Evolutionary conservation across 2,888 invertebrate genomes (phyloP).

Genomic region (Chesias legatella): DNA sequence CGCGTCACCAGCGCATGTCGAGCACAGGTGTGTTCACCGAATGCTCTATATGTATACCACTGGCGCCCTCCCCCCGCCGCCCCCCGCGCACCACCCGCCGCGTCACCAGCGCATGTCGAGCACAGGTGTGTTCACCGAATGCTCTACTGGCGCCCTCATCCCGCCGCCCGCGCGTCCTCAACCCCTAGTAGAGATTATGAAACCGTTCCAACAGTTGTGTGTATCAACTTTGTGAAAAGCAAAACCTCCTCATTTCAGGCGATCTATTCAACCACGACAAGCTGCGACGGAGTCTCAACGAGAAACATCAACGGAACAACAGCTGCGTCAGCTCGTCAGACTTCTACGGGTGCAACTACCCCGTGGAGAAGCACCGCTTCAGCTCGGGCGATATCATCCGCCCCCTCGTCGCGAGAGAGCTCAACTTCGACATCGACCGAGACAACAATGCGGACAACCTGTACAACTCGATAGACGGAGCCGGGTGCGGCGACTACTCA

Average conservation of each 20-base stretch:
- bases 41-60: too few relatives aligned
- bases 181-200: too few relatives aligned
- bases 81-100: too few relatives aligned
- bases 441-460: constrained; percentile 54
- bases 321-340: constrained; percentile 77
- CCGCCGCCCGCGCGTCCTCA: too few relatives aligned
- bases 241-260: constrained; percentile 51
- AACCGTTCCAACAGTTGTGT: too few relatives aligned
- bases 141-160: too few relatives aligned
- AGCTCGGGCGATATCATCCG: constrained; percentile 73
- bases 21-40: too few relatives aligned
- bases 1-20: too few relatives aligned
- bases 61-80: too few relatives aligned
- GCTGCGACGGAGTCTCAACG: constrained; percentile 70
- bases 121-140: too few relatives aligned
- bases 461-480: constrained; percentile 67
- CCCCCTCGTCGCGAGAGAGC: constrained; percentile 69
- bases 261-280: constrained; percentile 74
- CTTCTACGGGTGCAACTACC: constrained; percentile 78
- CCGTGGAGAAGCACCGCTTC: constrained; percentile 74
- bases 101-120: too few relatives aligned
- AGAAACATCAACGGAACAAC: constrained; percentile 76
- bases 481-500: constrained; percentile 55
- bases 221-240: not conserved
- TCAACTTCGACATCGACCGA: constrained; percentile 66